Evolutionary conservation across 2,888 invertebrate species (phyloP).

Genomic region (Coleophora flavipennella): DNA sequence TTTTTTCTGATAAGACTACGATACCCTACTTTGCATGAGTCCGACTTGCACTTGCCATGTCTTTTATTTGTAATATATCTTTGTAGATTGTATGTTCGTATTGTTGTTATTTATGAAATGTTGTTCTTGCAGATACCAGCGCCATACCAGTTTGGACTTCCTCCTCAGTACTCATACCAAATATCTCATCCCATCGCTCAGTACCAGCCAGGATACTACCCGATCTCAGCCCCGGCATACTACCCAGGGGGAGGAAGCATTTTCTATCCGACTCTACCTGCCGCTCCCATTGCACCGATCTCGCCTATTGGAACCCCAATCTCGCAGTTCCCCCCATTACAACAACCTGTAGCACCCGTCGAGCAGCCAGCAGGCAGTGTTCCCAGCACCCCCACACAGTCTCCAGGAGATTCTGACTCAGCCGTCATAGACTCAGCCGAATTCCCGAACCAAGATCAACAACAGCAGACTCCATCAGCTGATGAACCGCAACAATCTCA

Average conservation of each 20-base stretch:
- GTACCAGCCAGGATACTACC: conserved; percentile 35
- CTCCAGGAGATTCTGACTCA: conserved; percentile 40
- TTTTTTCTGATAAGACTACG: too few relatives aligned
- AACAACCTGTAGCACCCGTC: conserved; percentile 11
- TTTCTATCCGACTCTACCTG: conserved; percentile 34
- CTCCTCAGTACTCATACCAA: conserved; percentile 41
- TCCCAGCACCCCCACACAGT: conserved; percentile 23
- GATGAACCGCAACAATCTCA: conserved; percentile 16
- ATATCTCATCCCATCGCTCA: conserved; percentile 32
- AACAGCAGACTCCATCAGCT: conserved; percentile 18
- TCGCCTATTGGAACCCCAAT: conserved; percentile 8
- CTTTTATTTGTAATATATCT: too few relatives aligned
- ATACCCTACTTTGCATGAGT: too few relatives aligned
- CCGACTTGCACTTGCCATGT: too few relatives aligned
- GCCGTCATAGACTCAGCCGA: conserved; percentile 58
- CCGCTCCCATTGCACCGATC: conserved; percentile 19
- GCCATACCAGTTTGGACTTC: conserved; percentile 31
- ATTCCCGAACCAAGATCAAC: conserved; percentile 24
- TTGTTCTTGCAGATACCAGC: conserved; percentile 38
- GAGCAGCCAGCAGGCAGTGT: conserved; percentile 16
- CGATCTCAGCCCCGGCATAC: conserved; percentile 32
- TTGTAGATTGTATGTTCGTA: too few relatives aligned
- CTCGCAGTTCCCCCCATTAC: conserved; percentile 11
- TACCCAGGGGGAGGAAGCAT: conserved; percentile 31
- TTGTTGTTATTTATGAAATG: too few relatives aligned